Base-by-base conservation (phyloP, 2,797 vertebrate species). In the Onychomys leucogaster region DNA sequence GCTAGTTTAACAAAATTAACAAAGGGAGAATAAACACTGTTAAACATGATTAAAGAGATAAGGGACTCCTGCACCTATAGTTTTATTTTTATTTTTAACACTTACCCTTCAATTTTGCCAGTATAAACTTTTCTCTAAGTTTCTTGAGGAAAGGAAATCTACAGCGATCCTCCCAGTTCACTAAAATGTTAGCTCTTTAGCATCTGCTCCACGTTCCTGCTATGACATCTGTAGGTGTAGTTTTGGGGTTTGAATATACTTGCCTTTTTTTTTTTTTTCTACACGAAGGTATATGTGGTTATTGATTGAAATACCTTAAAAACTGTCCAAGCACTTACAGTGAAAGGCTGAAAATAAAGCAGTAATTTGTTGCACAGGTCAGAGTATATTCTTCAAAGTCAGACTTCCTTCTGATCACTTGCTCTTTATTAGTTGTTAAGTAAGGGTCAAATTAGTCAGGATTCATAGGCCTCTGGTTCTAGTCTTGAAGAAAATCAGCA, bases 1-100 rank as follows among this genome's bases (percentile, higher is more conserved):
- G 55, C 12, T 41, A 21, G 13, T 87, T 19, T 91, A 34, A 1
- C 77, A 34, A 96, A 95, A 94, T 90, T 59, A 90, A 57, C 76
- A 95, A 67, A 94, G n/a, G 8, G n/a, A 94, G 19, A 80, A 59
- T n/a, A 92, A 86, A 23, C n/a, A 67, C 1, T 59, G 32, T 43
- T 82, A 82, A 55, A 88, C 17, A 32, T 65, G 5, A 32, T 73
- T 95, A 52, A 83, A 76, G 25, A 85, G 41, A 92, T 88, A 21
- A 82, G 49, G 46, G 57, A 85, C 19, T 2, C 17, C 92, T 59
- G 17, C 65, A 9, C 16, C 37, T 69, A 11, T 34, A 13, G 34
- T 73, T 93, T 77, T 37, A 55, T 84, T 91, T 89, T 81, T 81
- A 67, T 0, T 63, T 27, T 87, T 91, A 84, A 65, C 25, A 59